Evolutionary conservation across 2,888 invertebrate species (phyloP).

Genomic region (Endotricha flammealis): DNA sequence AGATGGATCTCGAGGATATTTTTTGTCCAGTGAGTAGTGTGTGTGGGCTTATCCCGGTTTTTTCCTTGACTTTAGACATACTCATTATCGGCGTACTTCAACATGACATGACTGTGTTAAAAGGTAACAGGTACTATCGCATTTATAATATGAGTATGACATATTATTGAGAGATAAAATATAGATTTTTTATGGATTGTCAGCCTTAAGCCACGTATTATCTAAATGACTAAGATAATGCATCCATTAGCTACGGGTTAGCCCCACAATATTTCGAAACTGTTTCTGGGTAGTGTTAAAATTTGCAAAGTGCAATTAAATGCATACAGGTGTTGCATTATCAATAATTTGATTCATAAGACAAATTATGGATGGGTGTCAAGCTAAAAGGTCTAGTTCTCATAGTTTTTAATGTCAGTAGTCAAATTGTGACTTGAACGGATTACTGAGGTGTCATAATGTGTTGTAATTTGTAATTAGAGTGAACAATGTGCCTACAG

Average conservation of each 20-base stretch:
- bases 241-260: not conserved
- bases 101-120: too few relatives aligned
- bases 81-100: too few relatives aligned
- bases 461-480: constrained; percentile 40
- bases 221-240: constrained; percentile 5
- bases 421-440: constrained; percentile 31
- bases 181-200: too few relatives aligned
- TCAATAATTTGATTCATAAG: constrained; percentile 16
- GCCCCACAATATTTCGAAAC: constrained; percentile 1
- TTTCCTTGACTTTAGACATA: too few relatives aligned
- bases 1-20: too few relatives aligned
- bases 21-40: too few relatives aligned
- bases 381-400: constrained; percentile 70
- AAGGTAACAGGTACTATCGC: too few relatives aligned
- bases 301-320: constrained; percentile 9
- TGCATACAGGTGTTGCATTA: constrained; percentile 21
- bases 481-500: constrained; percentile 9
- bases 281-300: not conserved
- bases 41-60: too few relatives aligned
- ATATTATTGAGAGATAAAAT: too few relatives aligned
- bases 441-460: constrained; percentile 14
- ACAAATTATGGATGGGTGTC: constrained; percentile 48
- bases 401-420: constrained; percentile 73
- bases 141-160: too few relatives aligned
- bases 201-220: constrained; percentile 1